Base-by-base conservation (phyloP, 2,113 vertebrate genomes). In the Scomber scombrus region DNA sequence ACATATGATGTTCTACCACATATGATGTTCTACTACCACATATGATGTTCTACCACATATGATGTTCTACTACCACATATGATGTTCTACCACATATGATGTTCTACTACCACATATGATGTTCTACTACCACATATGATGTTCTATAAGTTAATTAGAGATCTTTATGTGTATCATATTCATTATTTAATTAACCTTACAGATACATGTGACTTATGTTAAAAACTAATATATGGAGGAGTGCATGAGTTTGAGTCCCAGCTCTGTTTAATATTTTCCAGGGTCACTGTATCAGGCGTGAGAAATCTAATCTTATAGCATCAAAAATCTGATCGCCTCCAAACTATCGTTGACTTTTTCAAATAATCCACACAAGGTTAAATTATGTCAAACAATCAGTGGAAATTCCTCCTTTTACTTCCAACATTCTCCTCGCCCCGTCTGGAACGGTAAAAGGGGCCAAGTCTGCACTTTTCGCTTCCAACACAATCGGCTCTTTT, bases 401-500 rank as follows among this genome's bases (percentile, higher is more conserved):
- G 58, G 23, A 84, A 61, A 62, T 43, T 69, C 65, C 56, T 62
- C 45, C 70, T 54, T 21, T 69, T 72, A 47, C 73, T 69, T 73
- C 12, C 79, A 87, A 80, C 63, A 9, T 85, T 86, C 65, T 78
- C 19, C 10, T 12, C 5, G 60, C 2, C 71, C 40, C 12, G 34
- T 29, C 26, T 5, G 1, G 66, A 63, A 71, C 50, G 0, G 71
- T 84, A 34, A 31, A 70, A 3, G n/a, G n/a, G 14, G 45, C 73
- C 64, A 63, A 75, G 23, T 66, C 8, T 50, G 71, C 70, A 77
- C 67, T 83, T 86, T 26, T 75, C 11, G 11, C 47, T 21, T 88
- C 79, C 64, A 72, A 29, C 69, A 75, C 66, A 72, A 72, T 81
- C 45, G 1, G 2, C 21, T 52, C 29, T 60, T 15, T n/a, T 80